Percentiles rank a stretch among this genome's conserved stretches.
phyloP scores from a whole-genome alignment of 1,140 invertebrate species.

The Diplogasteroides magnus region DNA sequence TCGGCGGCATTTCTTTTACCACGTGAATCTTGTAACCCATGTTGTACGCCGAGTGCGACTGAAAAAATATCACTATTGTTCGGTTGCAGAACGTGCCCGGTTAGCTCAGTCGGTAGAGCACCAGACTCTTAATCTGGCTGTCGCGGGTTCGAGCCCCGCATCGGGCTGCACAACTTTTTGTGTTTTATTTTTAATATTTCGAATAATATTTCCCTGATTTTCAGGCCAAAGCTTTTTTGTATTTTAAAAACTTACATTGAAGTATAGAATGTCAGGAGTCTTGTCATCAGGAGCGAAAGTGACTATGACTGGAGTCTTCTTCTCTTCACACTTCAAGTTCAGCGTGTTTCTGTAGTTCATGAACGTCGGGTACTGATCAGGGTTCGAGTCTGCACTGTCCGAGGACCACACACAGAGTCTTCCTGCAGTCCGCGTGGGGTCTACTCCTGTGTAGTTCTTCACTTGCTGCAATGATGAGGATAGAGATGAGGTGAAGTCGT shows the following conservation, averaged over 20 bases:
- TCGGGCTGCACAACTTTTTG: no score
- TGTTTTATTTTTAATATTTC: no score
- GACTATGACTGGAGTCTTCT: slow-evolving; percentile 63
- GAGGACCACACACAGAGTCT: slow-evolving; percentile 40
- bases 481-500: slow-evolving; percentile 2
- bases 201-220: not conserved
- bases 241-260: slow-evolving; percentile 67
- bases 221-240: slow-evolving; percentile 13
- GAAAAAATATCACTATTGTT: no score
- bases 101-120: slow-evolving; percentile 56
- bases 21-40: slow-evolving; percentile 86
- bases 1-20: slow-evolving; percentile 63
- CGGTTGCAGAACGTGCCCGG: no score
- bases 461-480: slow-evolving; percentile 24
- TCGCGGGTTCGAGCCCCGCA: slow-evolving; percentile 55
- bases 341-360: slow-evolving; percentile 42
- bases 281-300: slow-evolving; percentile 78
- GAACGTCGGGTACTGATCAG: slow-evolving; percentile 37
- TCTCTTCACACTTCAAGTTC: slow-evolving; percentile 33
- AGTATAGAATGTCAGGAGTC: slow-evolving; percentile 87
- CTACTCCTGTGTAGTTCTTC: slow-evolving; percentile 11
- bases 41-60: slow-evolving; percentile 81
- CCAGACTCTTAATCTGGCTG: slow-evolving; percentile 56
- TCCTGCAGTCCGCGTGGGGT: slow-evolving; percentile 30
- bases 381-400: slow-evolving; percentile 20